A percentile compares a stretch with the other conserved stretches of the same genome.
These are phyloP conservation scores for Axinella damicornis DNA, from an alignment of 37 sponge, comb jelly and placozoan genomes.

Conservation along the genomic window DNA sequence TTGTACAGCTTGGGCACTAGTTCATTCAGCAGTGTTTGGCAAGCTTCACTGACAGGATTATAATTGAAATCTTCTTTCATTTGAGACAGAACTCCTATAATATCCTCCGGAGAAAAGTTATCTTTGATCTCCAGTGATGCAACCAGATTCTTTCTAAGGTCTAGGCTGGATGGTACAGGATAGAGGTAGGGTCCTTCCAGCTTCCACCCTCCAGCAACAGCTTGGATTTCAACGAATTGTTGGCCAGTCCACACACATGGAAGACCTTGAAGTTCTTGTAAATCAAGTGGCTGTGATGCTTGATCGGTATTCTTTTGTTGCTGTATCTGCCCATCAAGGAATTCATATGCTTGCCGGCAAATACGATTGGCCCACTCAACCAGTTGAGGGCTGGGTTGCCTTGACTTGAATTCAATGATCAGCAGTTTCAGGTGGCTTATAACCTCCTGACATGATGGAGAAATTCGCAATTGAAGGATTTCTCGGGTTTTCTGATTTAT, in stretches of 20 bases:
- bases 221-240: conserved; percentile 14
- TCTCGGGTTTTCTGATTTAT: background rate
- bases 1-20: conserved; percentile 15
- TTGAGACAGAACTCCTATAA: conserved; percentile 29
- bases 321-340: conserved; percentile 10
- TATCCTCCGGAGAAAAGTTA: conserved; percentile 32
- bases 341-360: conserved; percentile 22
- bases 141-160: conserved; percentile 1
- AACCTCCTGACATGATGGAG: conserved; percentile 36
- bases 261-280: background rate
- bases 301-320: background rate
- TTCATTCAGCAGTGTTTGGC: conserved; percentile 3
- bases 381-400: background rate
- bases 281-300: background rate
- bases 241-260: conserved; percentile 61
- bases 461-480: conserved; percentile 8
- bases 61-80: conserved; percentile 50
- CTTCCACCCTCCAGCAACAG: conserved; percentile 30
- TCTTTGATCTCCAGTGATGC: conserved; percentile 25
- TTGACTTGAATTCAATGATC: background rate
- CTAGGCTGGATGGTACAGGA: conserved; percentile 30
- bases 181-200: conserved; percentile 60
- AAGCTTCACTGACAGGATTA: conserved; percentile 5
- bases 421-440: conserved; percentile 32
- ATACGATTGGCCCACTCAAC: conserved; percentile 1